Evolutionary conservation across 2,113 vertebrate species (phyloP), one percentile per base, ranked within the genome.

Genomic region (Apteryx owenii): DNA sequence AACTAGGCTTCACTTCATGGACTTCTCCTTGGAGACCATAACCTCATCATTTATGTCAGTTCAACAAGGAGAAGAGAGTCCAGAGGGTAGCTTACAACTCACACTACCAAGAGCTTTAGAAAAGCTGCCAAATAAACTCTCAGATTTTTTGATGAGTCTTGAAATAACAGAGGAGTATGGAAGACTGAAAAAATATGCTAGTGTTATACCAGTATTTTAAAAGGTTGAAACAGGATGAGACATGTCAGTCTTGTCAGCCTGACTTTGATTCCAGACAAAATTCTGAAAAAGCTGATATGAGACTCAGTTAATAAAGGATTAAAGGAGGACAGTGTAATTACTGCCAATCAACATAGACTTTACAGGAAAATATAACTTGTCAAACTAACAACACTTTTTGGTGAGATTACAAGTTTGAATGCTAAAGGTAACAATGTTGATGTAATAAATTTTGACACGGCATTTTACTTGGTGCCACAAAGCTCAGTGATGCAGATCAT

Each of bases 281-380:
- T 97, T 97, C 95, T 97, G 96, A 91, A 97, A 95, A 96, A 89
- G 93, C 93, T 96, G 91, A 94, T 97, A 93, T 80, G 95, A 95
- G 91, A 97, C 91, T 97, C 94, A 95, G 91, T 89, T 97, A 97
- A 97, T 95, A 96, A 91, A 95, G 89, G 93, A 97, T 97, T 97
- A 97, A 76, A 97, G 93, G 95, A 97, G 96, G 96, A 97, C 97
- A 97, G 89, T 97, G 89, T 97, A 97, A 97, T 97, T 97, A 97
- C 95, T 95, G 96, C 94, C 94, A 97, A 96, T 97, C 96, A 97
- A 95, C 14, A 36, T 0, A 85, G 87, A 94, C 87, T 97, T 95
- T 94, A 93, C 77, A 90, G 93, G 87, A 95, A 97, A 97, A 97
- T 93, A 84, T 71, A 96, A 93, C 96, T 96, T 97, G 96, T 97